A percentile compares a stretch with the other conserved stretches of the same genome.
These are phyloP conservation scores for Stratiolaelaps scimitus DNA, from an alignment of 1,140 invertebrate genomes.

Conservation along the genomic window DNA sequence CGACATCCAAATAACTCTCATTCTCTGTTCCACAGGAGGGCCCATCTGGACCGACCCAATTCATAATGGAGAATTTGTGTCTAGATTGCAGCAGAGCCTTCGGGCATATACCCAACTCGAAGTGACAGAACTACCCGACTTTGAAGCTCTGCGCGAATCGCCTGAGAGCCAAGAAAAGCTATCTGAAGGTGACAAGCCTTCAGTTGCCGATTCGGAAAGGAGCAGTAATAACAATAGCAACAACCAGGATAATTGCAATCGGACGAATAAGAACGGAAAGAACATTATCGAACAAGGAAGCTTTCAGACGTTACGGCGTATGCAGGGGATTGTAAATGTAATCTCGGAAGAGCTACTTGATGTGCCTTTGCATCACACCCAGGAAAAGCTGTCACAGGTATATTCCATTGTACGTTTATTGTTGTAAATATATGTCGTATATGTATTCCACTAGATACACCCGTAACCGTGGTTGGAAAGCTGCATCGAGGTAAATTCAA, in stretches of 20 bases:
- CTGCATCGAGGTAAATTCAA: no score
- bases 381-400: constrained; percentile 51
- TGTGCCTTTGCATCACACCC: constrained; percentile 70
- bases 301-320: constrained; percentile 54
- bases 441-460: no score
- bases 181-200: no score
- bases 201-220: no score
- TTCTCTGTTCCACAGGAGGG: constrained; percentile 61
- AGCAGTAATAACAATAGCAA: no score
- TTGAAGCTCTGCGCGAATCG: background rate
- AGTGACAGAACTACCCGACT: constrained; percentile 9
- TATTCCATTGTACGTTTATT: constrained; percentile 46
- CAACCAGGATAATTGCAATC: constrained; percentile 27
- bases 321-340: constrained; percentile 50
- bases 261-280: constrained; percentile 31
- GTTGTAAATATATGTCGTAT: no score
- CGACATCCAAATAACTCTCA: constrained; percentile 30
- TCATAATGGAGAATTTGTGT: constrained; percentile 65
- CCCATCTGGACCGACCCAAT: constrained; percentile 82
- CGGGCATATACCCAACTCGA: constrained; percentile 43
- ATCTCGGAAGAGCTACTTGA: constrained; percentile 60
- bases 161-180: no score
- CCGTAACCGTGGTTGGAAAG: no score
- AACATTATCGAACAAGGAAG: background rate
- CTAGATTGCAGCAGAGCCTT: constrained; percentile 43